Percentiles rank a stretch among this genome's conserved stretches.
These are phyloP conservation scores for Menidia menidia DNA, from an alignment of 2,797 vertebrate genomes.

Conservation along the genomic window DNA sequence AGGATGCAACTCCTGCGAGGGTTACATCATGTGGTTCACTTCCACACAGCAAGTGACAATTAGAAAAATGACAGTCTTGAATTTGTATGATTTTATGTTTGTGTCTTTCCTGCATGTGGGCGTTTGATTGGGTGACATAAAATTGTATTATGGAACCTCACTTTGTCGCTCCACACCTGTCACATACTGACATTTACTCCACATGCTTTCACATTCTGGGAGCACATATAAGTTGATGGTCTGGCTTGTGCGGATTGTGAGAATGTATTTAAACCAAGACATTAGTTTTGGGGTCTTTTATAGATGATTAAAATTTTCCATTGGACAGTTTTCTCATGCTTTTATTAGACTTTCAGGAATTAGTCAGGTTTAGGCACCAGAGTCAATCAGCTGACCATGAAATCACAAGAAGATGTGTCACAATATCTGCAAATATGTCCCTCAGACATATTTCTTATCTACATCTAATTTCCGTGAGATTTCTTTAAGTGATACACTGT, in stretches of 20 bases:
- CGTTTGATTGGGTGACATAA: neutral
- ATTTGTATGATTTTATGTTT: conserved; percentile 11
- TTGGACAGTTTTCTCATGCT: neutral
- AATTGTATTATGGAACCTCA: neutral
- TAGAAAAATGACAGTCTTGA: conserved; percentile 13
- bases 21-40: conserved; percentile 17
- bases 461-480: neutral
- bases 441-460: neutral
- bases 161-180: too few relatives aligned
- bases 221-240: too few relatives aligned
- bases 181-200: too few relatives aligned
- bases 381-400: too few relatives aligned
- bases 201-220: too few relatives aligned
- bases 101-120: too few relatives aligned
- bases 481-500: conserved; percentile 36
- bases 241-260: too few relatives aligned
- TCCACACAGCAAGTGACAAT: conserved; percentile 16
- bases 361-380: too few relatives aligned
- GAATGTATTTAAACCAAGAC: neutral
- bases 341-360: too few relatives aligned
- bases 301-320: neutral
- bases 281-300: neutral
- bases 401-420: neutral
- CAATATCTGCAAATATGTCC: neutral
- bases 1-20: conserved; percentile 13